Conservation (phyloP, 2,888 invertebrate genomes). For the Euplexia lucipara region DNA sequence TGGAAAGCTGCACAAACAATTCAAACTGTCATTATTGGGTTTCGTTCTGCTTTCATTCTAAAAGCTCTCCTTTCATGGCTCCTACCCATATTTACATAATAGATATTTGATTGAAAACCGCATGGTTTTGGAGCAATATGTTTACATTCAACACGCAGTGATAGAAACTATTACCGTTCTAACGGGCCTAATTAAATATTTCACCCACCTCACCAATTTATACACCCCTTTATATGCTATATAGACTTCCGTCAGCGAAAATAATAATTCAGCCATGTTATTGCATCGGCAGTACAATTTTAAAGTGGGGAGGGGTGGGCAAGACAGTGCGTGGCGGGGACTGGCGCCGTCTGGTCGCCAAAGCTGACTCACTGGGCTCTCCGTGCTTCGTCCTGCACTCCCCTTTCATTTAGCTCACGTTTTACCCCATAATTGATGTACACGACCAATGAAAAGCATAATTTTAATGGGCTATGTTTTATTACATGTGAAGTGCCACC, state of each 20-base stretch:
- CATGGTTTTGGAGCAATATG: constrained; percentile 22
- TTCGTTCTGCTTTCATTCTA: constrained; percentile 38
- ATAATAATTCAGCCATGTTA: constrained; percentile 70
- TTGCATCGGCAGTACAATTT: constrained; percentile 67
- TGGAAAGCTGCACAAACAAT: constrained; percentile 55
- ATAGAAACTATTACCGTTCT: constrained; percentile 26
- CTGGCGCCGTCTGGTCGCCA: constrained; percentile 87
- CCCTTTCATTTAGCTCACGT: constrained; percentile 80
- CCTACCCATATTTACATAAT: constrained; percentile 42
- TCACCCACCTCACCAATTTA: constrained; percentile 68
- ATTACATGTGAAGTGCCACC: constrained; percentile 43
- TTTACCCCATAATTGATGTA: constrained; percentile 85
- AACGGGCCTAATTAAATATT: constrained; percentile 69
- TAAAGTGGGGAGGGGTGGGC: constrained; percentile 73
- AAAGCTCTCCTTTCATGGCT: constrained; percentile 42
- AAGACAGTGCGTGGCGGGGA: constrained; percentile 80
- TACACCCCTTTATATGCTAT: constrained; percentile 78
- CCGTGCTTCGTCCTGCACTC: constrained; percentile 74
- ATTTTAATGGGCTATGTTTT: constrained; percentile 47
- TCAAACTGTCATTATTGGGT: constrained; percentile 61
- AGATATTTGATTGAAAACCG: constrained; percentile 50
- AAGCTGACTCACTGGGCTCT: constrained; percentile 87
- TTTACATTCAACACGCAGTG: constrained; percentile 1
- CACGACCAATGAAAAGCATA: constrained; percentile 55
- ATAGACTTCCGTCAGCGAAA: constrained; percentile 72